Evolutionary conservation across 2,888 invertebrate genomes (phyloP).

Genomic region (Drosophila yooni): DNA sequence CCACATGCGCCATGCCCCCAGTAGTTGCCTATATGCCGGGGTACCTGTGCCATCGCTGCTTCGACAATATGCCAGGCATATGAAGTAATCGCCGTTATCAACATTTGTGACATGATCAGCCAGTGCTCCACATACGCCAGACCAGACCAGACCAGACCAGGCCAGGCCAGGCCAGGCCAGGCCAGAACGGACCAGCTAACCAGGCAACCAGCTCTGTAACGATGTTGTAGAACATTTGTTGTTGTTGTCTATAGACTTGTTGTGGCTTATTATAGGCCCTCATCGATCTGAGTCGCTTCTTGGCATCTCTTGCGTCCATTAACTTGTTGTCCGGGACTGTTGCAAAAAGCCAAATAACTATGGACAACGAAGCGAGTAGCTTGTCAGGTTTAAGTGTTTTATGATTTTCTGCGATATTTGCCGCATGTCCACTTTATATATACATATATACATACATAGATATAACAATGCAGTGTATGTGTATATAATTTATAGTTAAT

Average conservation of each 20-base stretch:
- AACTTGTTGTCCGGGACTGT: slow-evolving; percentile 15
- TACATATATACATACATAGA: background rate
- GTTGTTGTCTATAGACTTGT: slow-evolving; percentile 32
- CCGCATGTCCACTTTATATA: background rate
- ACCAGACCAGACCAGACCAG: slow-evolving; percentile 10
- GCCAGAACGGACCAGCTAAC: slow-evolving; percentile 1
- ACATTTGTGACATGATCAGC: slow-evolving; percentile 79
- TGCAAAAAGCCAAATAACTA: slow-evolving; percentile 24
- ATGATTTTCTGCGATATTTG: background rate
- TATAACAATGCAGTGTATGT: background rate
- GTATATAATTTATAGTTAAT: background rate
- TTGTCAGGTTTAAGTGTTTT: slow-evolving; percentile 10
- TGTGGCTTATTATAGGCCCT: slow-evolving; percentile 52
- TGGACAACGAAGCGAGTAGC: slow-evolving; percentile 24
- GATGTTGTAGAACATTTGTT: slow-evolving; percentile 39
- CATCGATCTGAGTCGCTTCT: slow-evolving; percentile 58
- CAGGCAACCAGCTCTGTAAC: background rate
- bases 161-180: slow-evolving; percentile 18
- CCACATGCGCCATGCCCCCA: slow-evolving; percentile 19
- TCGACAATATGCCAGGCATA: slow-evolving; percentile 80
- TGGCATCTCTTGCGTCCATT: slow-evolving; percentile 42
- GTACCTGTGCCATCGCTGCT: slow-evolving; percentile 59
- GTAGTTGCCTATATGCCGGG: background rate
- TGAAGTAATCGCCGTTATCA: slow-evolving; percentile 83
- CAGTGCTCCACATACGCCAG: slow-evolving; percentile 63